Base-by-base conservation (phyloP, 2,888 invertebrate species). In the Metacarcinus magister region DNA sequence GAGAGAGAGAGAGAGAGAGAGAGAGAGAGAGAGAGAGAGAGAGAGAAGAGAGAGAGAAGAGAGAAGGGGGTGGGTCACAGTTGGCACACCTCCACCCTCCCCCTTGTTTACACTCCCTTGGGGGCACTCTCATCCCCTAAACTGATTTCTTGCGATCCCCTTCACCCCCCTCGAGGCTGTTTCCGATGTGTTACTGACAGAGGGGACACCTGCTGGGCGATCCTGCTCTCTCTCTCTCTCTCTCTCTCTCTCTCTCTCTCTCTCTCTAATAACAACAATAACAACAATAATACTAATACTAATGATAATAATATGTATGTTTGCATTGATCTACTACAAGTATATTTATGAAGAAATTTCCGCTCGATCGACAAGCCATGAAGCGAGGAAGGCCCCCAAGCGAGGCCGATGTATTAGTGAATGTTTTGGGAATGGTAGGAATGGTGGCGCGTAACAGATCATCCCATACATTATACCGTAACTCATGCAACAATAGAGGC, bases 1-100 rank as follows among this genome's bases (percentile, higher is more conserved):
- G 91, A 48, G 23, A 91, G 91, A 44, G 91, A 44, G 91, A n/a
- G 91, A 91, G 91, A 48, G 91, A 39, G 43, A 44, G 91, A 48
- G n/a, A 19, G 39, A 48, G 91, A 48, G 48, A 44, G 91, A n/a
- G 44, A 91, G 91, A 44, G 91, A 44, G 48, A 48, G 46, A 8
- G 91, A 19, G 23, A n/a, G 5, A 19, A 13, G 16, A 44, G n/a
- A 91, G 10, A 8, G 44, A 32, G 32, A 4, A 13, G 13, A 1
- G 39, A 39, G 90, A 7, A 39, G 19, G 32, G 32, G 13, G 48
- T 5, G 48, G 67, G 67, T 67, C 67, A 67, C 67, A 67, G 67
- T 67, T 67, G 19, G 23, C 89, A 3, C 87, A 46, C 94, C 46
- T 32, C 43, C 48, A 46, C 75, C 44, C 32, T 60, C 60, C 44